Percentiles rank a stretch among this genome's conserved stretches.
Conservation (phyloP, 2,113 vertebrate genomes). For the Fulica atra region DNA sequence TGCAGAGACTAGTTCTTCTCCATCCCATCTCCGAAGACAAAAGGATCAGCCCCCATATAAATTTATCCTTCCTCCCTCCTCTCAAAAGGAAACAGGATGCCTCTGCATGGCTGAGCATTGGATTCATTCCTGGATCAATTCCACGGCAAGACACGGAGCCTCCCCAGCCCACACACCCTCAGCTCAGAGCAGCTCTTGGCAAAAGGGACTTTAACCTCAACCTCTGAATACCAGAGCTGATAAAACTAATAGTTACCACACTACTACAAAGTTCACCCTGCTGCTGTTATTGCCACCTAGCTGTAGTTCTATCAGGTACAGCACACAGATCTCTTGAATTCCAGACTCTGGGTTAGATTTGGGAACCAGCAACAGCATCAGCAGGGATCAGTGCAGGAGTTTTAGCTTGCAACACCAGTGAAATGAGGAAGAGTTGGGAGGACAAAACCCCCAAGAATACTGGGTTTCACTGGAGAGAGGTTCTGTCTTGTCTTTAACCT, state of each 20-base stretch:
- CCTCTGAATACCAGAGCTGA: background rate
- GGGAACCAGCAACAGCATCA: background rate
- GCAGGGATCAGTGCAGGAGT: background rate
- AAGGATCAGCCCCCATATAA: background rate
- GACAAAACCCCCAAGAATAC: background rate
- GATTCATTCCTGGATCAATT: conserved; percentile 39
- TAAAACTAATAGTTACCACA: background rate
- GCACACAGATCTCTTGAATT: background rate
- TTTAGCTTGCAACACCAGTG: background rate
- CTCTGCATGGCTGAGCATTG: conserved; percentile 21
- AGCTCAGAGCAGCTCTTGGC: background rate
- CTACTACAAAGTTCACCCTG: background rate
- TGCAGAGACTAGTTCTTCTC: background rate
- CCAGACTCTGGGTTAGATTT: background rate
- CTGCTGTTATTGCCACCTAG: background rate
- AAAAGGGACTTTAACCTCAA: background rate
- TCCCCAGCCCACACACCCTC: background rate
- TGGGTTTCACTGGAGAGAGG: background rate
- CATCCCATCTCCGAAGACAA: background rate
- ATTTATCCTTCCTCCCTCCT: background rate
- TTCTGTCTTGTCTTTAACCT: background rate
- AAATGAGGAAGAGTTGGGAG: background rate
- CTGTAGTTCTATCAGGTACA: background rate
- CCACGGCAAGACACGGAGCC: background rate
- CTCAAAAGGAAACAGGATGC: conserved; percentile 8